Evolutionary conservation across 2,113 vertebrate genomes (phyloP).

Genomic region (Sorex fumeus): DNA sequence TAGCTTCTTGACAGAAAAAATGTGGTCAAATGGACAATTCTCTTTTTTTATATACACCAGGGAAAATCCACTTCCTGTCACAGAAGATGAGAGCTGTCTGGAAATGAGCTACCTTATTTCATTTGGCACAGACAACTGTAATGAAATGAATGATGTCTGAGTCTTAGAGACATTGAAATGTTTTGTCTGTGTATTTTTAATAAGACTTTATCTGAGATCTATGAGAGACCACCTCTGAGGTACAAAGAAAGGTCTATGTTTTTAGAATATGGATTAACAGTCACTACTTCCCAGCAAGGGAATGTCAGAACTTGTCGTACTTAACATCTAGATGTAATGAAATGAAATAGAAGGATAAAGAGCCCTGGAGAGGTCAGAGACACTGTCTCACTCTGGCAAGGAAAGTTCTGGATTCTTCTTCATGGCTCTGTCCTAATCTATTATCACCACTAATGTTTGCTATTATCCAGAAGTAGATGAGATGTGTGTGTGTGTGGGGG

Average conservation of each 20-base stretch:
- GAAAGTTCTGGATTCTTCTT: conserved; percentile 39
- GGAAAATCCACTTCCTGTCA: not conserved
- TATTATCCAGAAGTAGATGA: not conserved
- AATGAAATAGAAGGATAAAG: not conserved
- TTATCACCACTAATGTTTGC: not conserved
- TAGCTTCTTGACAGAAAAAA: not conserved
- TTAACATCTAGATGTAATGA: not conserved
- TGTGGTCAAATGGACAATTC: not conserved
- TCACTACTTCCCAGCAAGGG: not conserved
- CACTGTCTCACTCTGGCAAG: not conserved
- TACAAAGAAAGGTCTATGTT: conserved; percentile 17
- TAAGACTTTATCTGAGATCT: conserved; percentile 25
- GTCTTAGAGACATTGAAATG: not conserved
- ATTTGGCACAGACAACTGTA: conserved; percentile 20
- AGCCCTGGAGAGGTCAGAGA: not conserved
- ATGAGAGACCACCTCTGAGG: not conserved
- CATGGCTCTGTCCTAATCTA: not conserved
- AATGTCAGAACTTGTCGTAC: not conserved
- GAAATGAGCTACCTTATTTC: not conserved
- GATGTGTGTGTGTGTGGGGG: no score
- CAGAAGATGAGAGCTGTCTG: not conserved
- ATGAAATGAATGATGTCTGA: conserved; percentile 3
- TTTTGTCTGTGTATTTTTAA: not conserved
- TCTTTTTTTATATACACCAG: conserved; percentile 13
- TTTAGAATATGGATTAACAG: not conserved